These are phyloP conservation scores for Drosophila mercatorum DNA, from an alignment of 2,888 invertebrate genomes.

Conservation along the genomic window DNA sequence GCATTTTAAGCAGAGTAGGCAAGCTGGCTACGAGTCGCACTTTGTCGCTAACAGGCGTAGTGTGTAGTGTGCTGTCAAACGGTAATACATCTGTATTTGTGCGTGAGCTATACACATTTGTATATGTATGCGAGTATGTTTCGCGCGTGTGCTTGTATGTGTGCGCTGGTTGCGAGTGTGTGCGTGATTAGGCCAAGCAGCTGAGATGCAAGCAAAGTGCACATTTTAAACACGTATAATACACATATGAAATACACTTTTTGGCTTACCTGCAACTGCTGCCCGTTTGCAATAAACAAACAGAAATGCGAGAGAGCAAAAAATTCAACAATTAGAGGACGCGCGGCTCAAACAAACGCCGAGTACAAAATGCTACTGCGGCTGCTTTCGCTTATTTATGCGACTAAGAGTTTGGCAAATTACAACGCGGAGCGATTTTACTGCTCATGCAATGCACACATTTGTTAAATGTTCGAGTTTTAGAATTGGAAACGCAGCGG, in stretches of 20 bases:
- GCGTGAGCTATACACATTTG: slow-evolving; percentile 7
- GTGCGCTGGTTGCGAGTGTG: slow-evolving; percentile 18
- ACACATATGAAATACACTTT: slow-evolving; percentile 13
- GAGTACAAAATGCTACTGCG: slow-evolving; percentile 30
- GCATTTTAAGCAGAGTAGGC: slow-evolving; percentile 55
- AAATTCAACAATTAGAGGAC: slow-evolving; percentile 8
- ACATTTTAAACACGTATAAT: slow-evolving; percentile 35
- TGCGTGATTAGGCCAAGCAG: slow-evolving; percentile 65
- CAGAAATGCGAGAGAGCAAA: slow-evolving; percentile 9
- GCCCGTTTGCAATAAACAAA: slow-evolving; percentile 28
- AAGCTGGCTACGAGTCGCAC: slow-evolving; percentile 54
- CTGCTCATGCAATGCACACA: slow-evolving; percentile 18
- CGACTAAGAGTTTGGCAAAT: slow-evolving; percentile 27
- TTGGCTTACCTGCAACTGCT: slow-evolving; percentile 45
- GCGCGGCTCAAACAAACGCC: slow-evolving; percentile 41
- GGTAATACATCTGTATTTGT: slow-evolving; percentile 37
- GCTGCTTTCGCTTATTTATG: slow-evolving; percentile 59
- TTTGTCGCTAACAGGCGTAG: slow-evolving; percentile 60
- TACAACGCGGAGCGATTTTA: slow-evolving; percentile 19
- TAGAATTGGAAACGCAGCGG: slow-evolving; percentile 39
- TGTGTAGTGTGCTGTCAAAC: slow-evolving; percentile 63
- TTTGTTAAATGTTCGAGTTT: slow-evolving; percentile 34
- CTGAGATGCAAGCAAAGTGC: slow-evolving; percentile 68
- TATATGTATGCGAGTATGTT: slow-evolving; percentile 9
- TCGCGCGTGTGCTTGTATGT: slow-evolving; percentile 29